Conservation (phyloP, 2,797 vertebrate species). For the Oryzias sinensis region DNA sequence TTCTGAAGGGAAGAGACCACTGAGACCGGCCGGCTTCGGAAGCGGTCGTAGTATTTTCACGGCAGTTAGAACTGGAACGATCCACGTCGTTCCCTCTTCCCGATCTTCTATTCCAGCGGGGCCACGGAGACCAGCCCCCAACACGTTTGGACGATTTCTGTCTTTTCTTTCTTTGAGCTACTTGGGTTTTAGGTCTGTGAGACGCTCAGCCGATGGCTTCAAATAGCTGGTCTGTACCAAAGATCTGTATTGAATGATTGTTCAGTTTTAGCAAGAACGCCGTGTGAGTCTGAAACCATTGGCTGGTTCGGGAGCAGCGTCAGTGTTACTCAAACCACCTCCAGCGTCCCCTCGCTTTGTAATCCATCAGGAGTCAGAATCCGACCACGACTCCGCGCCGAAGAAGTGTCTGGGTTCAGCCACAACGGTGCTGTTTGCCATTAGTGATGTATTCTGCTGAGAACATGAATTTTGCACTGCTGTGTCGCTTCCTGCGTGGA, state of each 20-base stretch:
- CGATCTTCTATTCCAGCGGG: conserved; percentile 35
- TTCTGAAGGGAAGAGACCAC: conserved; percentile 56
- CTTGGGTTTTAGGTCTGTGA: conserved; percentile 51
- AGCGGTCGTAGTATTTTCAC: conserved; percentile 34
- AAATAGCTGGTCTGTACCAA: conserved; percentile 76
- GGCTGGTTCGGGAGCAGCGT: conserved; percentile 48
- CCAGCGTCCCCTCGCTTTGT: conserved; percentile 32
- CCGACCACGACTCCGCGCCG: conserved; percentile 21
- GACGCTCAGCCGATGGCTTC: conserved; percentile 49
- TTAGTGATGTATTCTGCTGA: conserved; percentile 64
- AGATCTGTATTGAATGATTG: conserved; percentile 68
- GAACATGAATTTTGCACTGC: conserved; percentile 59
- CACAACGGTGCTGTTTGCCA: conserved; percentile 64
- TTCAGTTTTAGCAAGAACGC: conserved; percentile 52
- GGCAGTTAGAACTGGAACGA: conserved; percentile 53
- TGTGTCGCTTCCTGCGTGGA: conserved; percentile 59
- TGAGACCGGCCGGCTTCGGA: conserved; percentile 40
- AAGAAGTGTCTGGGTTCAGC: conserved; percentile 39
- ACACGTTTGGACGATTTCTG: conserved; percentile 27
- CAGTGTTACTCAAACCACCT: conserved; percentile 52
- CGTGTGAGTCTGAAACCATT: conserved; percentile 44
- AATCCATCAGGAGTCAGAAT: conserved; percentile 39
- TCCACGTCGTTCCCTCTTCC: conserved; percentile 19
- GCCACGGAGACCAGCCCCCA: conserved; percentile 30
- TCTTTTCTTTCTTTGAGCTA: conserved; percentile 32